phyloP scores from a whole-genome alignment of 1,140 invertebrate species.

The Leptinotarsa undecemlineata region DNA sequence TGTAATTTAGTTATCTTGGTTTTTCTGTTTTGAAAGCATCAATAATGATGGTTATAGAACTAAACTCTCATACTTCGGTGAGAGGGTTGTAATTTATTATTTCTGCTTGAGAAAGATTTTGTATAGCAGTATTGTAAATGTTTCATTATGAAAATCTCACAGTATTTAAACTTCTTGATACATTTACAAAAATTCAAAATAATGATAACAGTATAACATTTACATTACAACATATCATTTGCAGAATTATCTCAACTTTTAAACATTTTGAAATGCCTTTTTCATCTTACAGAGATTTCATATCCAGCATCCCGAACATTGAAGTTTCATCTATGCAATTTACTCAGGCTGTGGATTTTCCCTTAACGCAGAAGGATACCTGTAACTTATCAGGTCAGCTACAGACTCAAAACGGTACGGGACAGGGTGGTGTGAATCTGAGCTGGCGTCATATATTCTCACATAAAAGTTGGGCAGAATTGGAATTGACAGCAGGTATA shows the following conservation, averaged over 20 bases:
- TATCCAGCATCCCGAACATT: constrained; percentile 69
- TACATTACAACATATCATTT: too few species aligned
- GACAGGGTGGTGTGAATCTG: constrained; percentile 73
- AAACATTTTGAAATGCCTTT: not conserved
- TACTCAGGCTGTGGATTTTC: constrained; percentile 90
- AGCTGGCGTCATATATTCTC: constrained; percentile 76
- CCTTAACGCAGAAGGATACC: constrained; percentile 83
- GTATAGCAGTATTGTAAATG: too few species aligned
- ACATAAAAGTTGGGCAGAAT: constrained; percentile 82
- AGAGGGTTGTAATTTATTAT: too few species aligned
- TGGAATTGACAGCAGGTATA: constrained; percentile 73
- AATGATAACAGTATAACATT: too few species aligned
- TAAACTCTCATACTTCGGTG: too few species aligned
- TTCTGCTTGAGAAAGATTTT: too few species aligned
- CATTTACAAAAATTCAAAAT: too few species aligned
- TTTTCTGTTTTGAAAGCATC: too few species aligned
- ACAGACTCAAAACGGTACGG: constrained; percentile 84
- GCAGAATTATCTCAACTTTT: not conserved
- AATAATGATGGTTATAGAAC: too few species aligned
- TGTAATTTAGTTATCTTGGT: too few species aligned
- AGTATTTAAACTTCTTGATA: too few species aligned
- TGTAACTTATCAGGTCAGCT: constrained; percentile 79
- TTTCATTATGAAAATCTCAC: too few species aligned
- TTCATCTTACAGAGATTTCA: constrained; percentile 57
- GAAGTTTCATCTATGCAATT: constrained; percentile 92